phyloP scores from a whole-genome alignment of 2,113 vertebrate genomes.

The Toxostoma redivivum region DNA sequence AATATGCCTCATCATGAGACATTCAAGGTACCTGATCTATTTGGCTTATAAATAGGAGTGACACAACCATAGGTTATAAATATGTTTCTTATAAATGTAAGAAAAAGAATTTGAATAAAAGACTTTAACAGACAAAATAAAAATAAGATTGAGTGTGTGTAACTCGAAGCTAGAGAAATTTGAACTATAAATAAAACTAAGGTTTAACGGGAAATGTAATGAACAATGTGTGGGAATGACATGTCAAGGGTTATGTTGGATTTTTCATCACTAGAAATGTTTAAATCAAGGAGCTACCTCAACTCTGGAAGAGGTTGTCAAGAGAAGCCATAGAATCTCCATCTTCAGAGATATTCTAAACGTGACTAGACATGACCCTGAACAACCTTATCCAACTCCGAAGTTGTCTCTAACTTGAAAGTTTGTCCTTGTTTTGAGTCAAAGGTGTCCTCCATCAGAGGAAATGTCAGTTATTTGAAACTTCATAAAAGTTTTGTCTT shows the following conservation, averaged over 20 bases:
- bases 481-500: background rate
- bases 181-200: slow-evolving; percentile 2
- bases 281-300: slow-evolving; percentile 20
- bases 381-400: background rate
- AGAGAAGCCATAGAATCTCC: background rate
- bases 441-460: background rate
- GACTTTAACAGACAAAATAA: background rate
- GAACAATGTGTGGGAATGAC: background rate
- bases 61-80: background rate
- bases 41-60: background rate
- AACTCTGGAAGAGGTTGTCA: background rate
- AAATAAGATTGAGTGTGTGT: background rate
- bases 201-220: background rate
- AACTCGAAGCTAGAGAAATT: background rate
- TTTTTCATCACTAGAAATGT: slow-evolving; percentile 12
- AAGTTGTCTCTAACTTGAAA: background rate
- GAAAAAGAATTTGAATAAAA: background rate
- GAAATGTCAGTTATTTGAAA: background rate
- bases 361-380: background rate
- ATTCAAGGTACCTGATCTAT: background rate
- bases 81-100: background rate
- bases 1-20: background rate
- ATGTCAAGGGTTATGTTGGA: slow-evolving; percentile 12
- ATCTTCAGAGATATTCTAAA: background rate
- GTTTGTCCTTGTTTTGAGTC: background rate